Evolutionary conservation across 2,797 vertebrate genomes (phyloP).

Genomic region (Pseudotriccus pelzelni): DNA sequence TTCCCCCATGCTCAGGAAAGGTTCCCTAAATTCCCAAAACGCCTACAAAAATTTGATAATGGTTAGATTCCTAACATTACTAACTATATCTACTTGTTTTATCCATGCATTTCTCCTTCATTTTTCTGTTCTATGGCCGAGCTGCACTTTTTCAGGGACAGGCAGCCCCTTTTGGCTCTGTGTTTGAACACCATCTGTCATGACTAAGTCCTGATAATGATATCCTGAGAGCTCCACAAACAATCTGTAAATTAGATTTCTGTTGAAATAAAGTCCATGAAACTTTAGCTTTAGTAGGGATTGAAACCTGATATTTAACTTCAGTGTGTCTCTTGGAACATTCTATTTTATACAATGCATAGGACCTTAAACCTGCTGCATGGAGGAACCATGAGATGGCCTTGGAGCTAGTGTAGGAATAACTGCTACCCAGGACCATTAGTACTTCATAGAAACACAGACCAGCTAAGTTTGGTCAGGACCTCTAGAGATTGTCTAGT

Average conservation of each 20-base stretch:
- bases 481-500: background rate
- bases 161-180: background rate
- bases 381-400: background rate
- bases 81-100: background rate
- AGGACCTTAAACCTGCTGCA: background rate
- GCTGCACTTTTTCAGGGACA: background rate
- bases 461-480: background rate
- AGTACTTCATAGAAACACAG: background rate
- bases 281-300: background rate
- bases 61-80: background rate
- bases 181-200: background rate
- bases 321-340: background rate
- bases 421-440: background rate
- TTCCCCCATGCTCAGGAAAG: background rate
- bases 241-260: background rate
- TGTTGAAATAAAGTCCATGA: background rate
- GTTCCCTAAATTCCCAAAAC: background rate
- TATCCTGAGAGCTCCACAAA: background rate
- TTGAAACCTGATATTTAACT: background rate
- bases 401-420: background rate
- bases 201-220: background rate
- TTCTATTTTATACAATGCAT: background rate
- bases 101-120: background rate
- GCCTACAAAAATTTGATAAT: background rate
- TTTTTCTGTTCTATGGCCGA: background rate